Evolutionary conservation across 2,113 vertebrate species (phyloP).

Genomic region (Antechinus flavipes): DNA sequence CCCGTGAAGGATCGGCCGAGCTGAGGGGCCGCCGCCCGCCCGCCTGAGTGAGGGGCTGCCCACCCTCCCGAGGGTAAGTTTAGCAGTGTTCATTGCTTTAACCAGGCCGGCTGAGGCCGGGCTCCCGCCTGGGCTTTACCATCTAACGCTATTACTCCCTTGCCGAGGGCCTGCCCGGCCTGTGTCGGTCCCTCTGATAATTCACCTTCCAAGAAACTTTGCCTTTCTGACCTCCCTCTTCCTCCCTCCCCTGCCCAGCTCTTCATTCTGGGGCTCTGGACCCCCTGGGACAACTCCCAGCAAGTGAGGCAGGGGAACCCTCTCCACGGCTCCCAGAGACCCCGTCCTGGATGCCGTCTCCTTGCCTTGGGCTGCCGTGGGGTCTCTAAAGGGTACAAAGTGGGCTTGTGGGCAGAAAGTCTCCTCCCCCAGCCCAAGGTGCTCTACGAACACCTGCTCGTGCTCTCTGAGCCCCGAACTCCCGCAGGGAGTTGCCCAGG

Average conservation of each 20-base stretch:
- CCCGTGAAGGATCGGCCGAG: conserved; percentile 76
- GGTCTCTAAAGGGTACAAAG: neutral
- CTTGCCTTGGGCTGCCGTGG: neutral
- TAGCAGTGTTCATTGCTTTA: conserved; percentile 92
- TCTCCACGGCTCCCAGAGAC: neutral
- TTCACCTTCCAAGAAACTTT: conserved; percentile 93
- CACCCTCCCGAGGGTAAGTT: conserved; percentile 91
- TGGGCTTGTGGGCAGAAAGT: neutral
- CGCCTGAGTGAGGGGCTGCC: conserved; percentile 87
- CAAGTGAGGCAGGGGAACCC: neutral
- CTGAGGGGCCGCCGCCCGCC: conserved; percentile 76
- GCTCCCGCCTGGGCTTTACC: conserved; percentile 86
- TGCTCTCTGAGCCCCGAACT: neutral
- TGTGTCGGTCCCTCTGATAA: conserved; percentile 87
- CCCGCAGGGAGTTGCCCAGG: neutral
- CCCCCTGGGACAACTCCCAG: neutral
- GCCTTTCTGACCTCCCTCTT: conserved; percentile 92
- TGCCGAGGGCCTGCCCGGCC: conserved; percentile 85
- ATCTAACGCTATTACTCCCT: conserved; percentile 92
- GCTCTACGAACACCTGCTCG: neutral
- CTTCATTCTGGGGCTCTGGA: fast-evolving
- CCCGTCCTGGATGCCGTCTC: neutral
- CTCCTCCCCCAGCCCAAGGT: neutral
- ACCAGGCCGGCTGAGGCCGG: conserved; percentile 72
- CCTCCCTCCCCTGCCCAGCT: neutral